Evolutionary conservation across 2,113 vertebrate genomes (phyloP), one percentile per base, ranked within the genome.

Genomic region (Alaudala cheleensis): DNA sequence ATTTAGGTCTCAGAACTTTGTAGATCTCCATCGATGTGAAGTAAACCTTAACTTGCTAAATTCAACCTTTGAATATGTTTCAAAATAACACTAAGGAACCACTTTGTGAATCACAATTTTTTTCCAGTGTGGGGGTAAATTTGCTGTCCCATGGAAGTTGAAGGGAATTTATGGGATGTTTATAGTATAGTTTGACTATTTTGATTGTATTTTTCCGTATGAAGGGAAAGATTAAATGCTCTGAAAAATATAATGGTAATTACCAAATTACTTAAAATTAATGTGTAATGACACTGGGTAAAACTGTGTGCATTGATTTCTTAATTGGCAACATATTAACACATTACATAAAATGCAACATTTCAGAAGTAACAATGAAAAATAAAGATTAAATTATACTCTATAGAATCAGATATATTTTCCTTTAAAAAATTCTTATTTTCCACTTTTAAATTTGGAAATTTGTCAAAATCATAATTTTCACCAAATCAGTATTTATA

Each of bases 401-500:
- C 54, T 33, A 54, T 7, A 4, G 10, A 81, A 73, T 44, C 25
- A 50, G 22, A 44, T 22, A 6, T 25, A 19, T 66, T 71, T 87
- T 88, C 29, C 26, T 47, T 44, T 18, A 26, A 86, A 69, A 14
- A 3, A 20, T 21, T 70, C 0, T 39, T 72, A 4, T 88, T 76
- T 80, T 72, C 21, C 13, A 16, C 10, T 79, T 90, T 56, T 64
- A 60, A 51, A 81, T 67, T 60, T 76, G 53, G 34, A 90, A 91
- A 60, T 42, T 31, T 74, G 17, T 72, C n/a, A 82, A 77, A 92
- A 82, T 1, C 10, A 18, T 56, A 4, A 50, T 93, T 92, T 86
- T 67, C 47, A 69, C 31, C 4, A 94, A 65, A 80, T 65, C 16
- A 85, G 57, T 91, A 82, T 94, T 96, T 96, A 80, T 16, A 76